Evolutionary conservation across 1,140 invertebrate species (phyloP).

Genomic region (Stenopsyche tienmushanensis): DNA sequence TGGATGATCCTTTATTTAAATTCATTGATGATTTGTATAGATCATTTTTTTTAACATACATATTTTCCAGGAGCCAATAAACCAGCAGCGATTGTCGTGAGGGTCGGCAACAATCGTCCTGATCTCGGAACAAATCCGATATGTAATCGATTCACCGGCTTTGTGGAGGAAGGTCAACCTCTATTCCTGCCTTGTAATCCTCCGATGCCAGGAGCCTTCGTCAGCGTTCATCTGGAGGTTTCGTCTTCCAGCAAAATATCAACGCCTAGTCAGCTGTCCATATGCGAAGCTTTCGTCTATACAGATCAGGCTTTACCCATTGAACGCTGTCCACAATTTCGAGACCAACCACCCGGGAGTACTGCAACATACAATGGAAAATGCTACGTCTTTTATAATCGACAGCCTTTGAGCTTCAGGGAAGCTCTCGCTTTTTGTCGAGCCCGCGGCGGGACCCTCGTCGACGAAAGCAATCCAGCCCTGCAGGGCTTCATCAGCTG

Average conservation of each 20-base stretch:
- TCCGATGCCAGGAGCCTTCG: slow-evolving; percentile 92
- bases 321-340: slow-evolving; percentile 88
- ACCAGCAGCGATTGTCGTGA: slow-evolving; percentile 83
- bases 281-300: slow-evolving; percentile 95
- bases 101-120: slow-evolving; percentile 92
- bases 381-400: slow-evolving; percentile 94
- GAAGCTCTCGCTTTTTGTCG: slow-evolving; percentile 81
- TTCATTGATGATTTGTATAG: too few species aligned
- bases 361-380: slow-evolving; percentile 94
- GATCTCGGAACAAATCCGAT: slow-evolving; percentile 90
- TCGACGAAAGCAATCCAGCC: slow-evolving; percentile 92
- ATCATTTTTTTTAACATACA: neutral
- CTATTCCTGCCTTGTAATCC: slow-evolving; percentile 91
- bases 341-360: slow-evolving; percentile 88
- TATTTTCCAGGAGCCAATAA: slow-evolving; percentile 55
- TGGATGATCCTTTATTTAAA: too few species aligned
- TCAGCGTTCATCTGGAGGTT: slow-evolving; percentile 86
- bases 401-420: slow-evolving; percentile 78
- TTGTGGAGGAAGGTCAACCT: slow-evolving; percentile 86
- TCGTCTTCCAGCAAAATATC: slow-evolving; percentile 54
- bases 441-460: slow-evolving; percentile 76
- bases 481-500: slow-evolving; percentile 92
- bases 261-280: slow-evolving; percentile 67
- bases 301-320: slow-evolving; percentile 93
- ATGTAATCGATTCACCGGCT: slow-evolving; percentile 86